phyloP scores from a whole-genome alignment of 2,888 invertebrate genomes.

The Archaeoteleia sp. region DNA sequence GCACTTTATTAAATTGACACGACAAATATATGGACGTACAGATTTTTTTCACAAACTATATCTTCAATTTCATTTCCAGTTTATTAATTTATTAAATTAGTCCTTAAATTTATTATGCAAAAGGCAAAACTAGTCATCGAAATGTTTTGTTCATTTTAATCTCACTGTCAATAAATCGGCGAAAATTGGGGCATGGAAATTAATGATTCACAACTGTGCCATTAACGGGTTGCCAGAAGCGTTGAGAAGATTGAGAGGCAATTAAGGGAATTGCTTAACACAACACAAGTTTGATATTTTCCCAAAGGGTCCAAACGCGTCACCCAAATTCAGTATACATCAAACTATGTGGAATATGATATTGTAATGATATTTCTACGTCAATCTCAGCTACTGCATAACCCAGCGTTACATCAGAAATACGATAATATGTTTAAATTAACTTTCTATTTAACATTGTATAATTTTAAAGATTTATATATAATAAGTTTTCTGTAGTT shows the following conservation, averaged over 20 bases:
- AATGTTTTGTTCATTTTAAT: slow-evolving; percentile 19
- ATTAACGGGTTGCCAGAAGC: slow-evolving; percentile 28
- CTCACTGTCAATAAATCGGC: slow-evolving; percentile 34
- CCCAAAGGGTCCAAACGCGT: slow-evolving; percentile 14
- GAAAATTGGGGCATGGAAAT: slow-evolving; percentile 42
- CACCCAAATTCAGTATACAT: slow-evolving; percentile 5
- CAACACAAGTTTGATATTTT: slow-evolving; percentile 19
- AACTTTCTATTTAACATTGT: too few species aligned
- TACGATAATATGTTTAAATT: too few species aligned
- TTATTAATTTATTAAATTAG: too few species aligned
- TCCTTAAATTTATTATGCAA: not conserved
- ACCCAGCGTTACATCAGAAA: not conserved
- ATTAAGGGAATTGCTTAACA: slow-evolving; percentile 42
- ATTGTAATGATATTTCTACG: not conserved
- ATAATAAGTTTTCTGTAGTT: too few species aligned
- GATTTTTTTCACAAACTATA: not conserved
- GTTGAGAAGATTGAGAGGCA: slow-evolving; percentile 34
- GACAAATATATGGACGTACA: slow-evolving; percentile 33
- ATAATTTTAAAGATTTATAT: too few species aligned
- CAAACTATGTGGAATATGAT: slow-evolving; percentile 4
- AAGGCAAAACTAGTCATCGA: not conserved
- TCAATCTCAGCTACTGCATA: not conserved
- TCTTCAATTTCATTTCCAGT: not conserved
- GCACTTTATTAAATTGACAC: slow-evolving; percentile 69
- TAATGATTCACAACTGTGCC: slow-evolving; percentile 37